Base-by-base conservation (phyloP, 2,797 vertebrate genomes). In the Trichosurus vulpecula region DNA sequence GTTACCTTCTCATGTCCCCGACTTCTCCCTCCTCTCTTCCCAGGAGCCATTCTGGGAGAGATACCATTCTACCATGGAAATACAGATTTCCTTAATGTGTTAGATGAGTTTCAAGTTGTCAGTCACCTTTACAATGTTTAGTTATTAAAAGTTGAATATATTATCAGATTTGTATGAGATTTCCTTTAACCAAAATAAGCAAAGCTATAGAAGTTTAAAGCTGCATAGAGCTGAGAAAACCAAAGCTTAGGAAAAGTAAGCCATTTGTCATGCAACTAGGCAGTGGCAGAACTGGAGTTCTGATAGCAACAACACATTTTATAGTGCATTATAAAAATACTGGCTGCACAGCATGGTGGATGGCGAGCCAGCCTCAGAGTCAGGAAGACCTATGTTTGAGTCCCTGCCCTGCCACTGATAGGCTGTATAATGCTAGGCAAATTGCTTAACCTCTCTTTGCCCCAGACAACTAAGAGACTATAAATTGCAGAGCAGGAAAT, bases 21-120 rank as follows among this genome's bases (percentile, higher is more conserved):
- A 92, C 66, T 47, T 27, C 22, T 87, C 74, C 3, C 41, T 25
- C 9, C 19, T 22, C 41, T 3, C 1, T 91, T 30, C 13, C 41
- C 90, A 10, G 52, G 57, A 94, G 1, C 4, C 29, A 56, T 31
- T 27, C n/a, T 92, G 54, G 54, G 54, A 14, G 12, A 54, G 9
- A 92, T 90, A 13, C 54, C 90, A 66, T 92, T 93, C 90, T 95
- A 94, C 6, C 56, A 29, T 31, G 90, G 66, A 96, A 89, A 91
- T 57, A 52, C 0, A 47, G 92, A 41, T 41, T 96, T 66, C 47
- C 27, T 96, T 11, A 91, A 1, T 91, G 95, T 35, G 9, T 93
- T 6, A 93, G 52, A 54, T 92, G 90, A 91, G 10, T 54, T 56
- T 91, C 29, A 29, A 35, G 16, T 55, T 97, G 41, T 41, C 0